phyloP scores from a whole-genome alignment of 2,797 vertebrate genomes.

The Oreortyx pictus region DNA sequence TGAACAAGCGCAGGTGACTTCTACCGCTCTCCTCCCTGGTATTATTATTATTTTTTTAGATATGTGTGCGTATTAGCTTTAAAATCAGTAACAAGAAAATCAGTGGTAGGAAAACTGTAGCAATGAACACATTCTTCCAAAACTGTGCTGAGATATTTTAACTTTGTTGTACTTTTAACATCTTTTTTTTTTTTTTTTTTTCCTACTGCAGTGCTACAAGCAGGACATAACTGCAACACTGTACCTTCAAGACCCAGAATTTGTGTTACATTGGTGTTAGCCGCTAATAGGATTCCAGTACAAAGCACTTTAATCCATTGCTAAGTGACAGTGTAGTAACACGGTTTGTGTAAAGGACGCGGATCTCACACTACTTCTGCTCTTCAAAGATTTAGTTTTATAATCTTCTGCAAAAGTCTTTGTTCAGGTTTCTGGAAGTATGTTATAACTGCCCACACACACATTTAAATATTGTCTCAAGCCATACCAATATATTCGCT shows the following conservation, averaged over 20 bases:
- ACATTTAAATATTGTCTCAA: constrained; percentile 37
- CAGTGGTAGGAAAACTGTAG: not conserved
- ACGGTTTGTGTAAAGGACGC: constrained; percentile 27
- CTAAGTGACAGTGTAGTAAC: constrained; percentile 45
- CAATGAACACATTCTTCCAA: not conserved
- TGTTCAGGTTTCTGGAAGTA: constrained; percentile 44
- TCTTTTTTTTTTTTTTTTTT: not conserved
- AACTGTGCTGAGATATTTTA: not conserved
- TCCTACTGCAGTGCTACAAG: not conserved
- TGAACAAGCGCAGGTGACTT: not conserved
- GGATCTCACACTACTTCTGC: constrained; percentile 44
- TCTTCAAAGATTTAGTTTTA: constrained; percentile 54
- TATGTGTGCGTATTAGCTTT: not conserved
- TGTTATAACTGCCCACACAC: constrained; percentile 49
- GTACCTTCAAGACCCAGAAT: constrained; percentile 9
- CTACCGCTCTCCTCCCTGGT: not conserved
- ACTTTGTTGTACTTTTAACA: not conserved
- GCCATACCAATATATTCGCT: not conserved
- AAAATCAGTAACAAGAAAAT: not conserved
- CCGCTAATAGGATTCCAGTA: constrained; percentile 56
- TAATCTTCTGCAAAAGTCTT: constrained; percentile 48
- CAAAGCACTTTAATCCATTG: constrained; percentile 56
- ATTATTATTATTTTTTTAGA: not conserved
- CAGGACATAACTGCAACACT: not conserved
- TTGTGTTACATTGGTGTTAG: not conserved